These are phyloP conservation scores for Ctenoplectra terminalis DNA, from an alignment of 1,140 invertebrate species.

Conservation along the genomic window DNA sequence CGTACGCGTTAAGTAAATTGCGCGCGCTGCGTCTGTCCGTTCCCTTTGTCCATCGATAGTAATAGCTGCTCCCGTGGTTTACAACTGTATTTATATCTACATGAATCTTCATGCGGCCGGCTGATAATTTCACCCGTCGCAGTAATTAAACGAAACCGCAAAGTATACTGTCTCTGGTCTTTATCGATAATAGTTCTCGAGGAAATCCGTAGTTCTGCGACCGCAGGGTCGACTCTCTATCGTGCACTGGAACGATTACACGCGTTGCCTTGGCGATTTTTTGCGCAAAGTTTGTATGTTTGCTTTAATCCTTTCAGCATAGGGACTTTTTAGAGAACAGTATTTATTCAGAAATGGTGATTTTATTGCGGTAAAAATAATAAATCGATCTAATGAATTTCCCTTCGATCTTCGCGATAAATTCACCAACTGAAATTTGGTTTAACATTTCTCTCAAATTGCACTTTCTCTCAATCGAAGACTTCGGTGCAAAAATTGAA, in stretches of 20 bases:
- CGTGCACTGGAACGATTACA: not conserved
- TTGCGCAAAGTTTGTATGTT: not conserved
- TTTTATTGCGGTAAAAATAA: no score
- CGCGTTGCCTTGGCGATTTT: not conserved
- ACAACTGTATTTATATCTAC: not conserved
- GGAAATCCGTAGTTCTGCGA: constrained; percentile 18
- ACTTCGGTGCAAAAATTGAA: no score
- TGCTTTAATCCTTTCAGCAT: no score
- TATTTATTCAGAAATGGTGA: no score
- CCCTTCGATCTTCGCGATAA: no score
- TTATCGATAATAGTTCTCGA: constrained; percentile 2
- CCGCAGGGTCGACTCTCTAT: not conserved
- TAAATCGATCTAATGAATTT: no score
- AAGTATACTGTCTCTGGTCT: constrained; percentile 1
- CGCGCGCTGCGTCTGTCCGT: no score
- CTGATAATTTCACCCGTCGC: not conserved
- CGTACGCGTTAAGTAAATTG: not conserved
- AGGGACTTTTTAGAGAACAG: no score
- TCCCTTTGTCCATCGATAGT: not conserved
- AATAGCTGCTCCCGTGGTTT: not conserved
- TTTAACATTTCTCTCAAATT: no score
- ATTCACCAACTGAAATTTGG: no score
- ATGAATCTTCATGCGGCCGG: constrained; percentile 13
- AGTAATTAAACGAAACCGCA: constrained; percentile 31
- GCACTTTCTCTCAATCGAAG: no score